Evolutionary conservation across 1,140 invertebrate species (phyloP), one percentile per base, ranked within the genome.

Genomic region (Cheumatopsyche charites): DNA sequence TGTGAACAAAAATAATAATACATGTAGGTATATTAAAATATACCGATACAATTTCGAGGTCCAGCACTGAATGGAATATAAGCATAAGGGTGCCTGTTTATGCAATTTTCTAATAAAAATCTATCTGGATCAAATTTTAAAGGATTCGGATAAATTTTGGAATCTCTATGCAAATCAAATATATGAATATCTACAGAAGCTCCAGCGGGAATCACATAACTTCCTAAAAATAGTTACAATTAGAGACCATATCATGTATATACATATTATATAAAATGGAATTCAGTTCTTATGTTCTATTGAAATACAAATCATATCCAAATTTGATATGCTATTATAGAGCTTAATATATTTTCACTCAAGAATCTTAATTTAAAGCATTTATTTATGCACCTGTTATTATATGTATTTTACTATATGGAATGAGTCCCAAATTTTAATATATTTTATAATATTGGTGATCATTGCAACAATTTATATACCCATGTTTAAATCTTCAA

Each of bases 61-160:
- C 91, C 92, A 45, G 89, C 91, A 76, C 90, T 91, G 79, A 94
- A 93, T 7, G 91, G 91, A 17, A 92, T 86, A 76, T 90, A 93
- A 1, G 88, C 84, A 76, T 85, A 91, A 0, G 88, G 87, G 78
- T 90, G 85, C 66, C 89, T 82, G 41, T 86, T 83, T 42, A 80
- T 79, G 25, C 82, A 81, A 76, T 89, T 88, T 72, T 87, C 84
- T 13, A 88, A 86, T 25, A 88, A 78, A 81, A 94, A 95, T 75
- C 92, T 84, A 68, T 94, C 90, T 0, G 94, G 93, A 80, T 93
- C 86, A 78, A 92, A 95, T 49, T 82, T 81, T 42, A 90, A 86
- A 0, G 93, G 92, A 66, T 94, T 86, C 21, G 87, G 85, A 78
- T 88, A 95, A 19, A 87, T 78, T 17, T 87, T 81, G 1, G 86